Evolutionary conservation across 2,113 vertebrate species (phyloP).

Genomic region (Petrocephalus zakoni): DNA sequence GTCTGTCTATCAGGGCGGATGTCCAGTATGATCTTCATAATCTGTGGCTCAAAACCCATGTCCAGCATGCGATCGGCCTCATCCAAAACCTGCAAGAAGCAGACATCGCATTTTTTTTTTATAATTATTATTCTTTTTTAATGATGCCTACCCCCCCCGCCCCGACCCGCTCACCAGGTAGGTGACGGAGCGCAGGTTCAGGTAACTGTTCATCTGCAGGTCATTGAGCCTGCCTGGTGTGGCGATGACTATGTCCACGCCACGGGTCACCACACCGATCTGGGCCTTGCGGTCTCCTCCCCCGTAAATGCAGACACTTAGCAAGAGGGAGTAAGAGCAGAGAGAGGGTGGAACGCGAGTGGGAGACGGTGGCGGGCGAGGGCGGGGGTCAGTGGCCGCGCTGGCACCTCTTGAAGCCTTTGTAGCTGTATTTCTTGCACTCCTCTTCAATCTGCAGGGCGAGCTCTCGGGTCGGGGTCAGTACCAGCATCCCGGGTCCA

Average conservation of each 20-base stretch:
- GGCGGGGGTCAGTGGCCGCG: background rate
- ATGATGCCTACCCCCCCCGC: background rate
- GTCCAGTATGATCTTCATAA: slow-evolving; percentile 95
- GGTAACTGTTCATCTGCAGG: slow-evolving; percentile 86
- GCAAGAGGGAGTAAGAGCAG: background rate
- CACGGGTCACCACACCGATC: slow-evolving; percentile 68
- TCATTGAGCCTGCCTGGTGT: slow-evolving; percentile 90
- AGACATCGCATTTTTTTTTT: background rate
- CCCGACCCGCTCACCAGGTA: slow-evolving; percentile 75
- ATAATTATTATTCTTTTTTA: too few species aligned
- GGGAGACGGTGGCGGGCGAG: background rate
- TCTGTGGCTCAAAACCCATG: slow-evolving; percentile 98
- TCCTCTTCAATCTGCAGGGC: slow-evolving; percentile 89
- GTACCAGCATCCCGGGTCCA: slow-evolving; percentile 90
- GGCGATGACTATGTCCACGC: slow-evolving; percentile 93
- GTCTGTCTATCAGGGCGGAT: slow-evolving; percentile 91
- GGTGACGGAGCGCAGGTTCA: slow-evolving; percentile 78
- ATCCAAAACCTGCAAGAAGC: slow-evolving; percentile 78
- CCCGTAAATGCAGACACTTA: slow-evolving; percentile 88
- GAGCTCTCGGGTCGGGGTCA: slow-evolving; percentile 88
- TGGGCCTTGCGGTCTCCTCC: slow-evolving; percentile 82
- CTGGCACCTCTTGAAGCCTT: slow-evolving; percentile 79
- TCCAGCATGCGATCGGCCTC: slow-evolving; percentile 96
- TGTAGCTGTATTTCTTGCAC: slow-evolving; percentile 84
- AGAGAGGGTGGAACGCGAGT: background rate